Evolutionary conservation across 1,140 invertebrate genomes (phyloP).

Genomic region (Bombyx mandarina): DNA sequence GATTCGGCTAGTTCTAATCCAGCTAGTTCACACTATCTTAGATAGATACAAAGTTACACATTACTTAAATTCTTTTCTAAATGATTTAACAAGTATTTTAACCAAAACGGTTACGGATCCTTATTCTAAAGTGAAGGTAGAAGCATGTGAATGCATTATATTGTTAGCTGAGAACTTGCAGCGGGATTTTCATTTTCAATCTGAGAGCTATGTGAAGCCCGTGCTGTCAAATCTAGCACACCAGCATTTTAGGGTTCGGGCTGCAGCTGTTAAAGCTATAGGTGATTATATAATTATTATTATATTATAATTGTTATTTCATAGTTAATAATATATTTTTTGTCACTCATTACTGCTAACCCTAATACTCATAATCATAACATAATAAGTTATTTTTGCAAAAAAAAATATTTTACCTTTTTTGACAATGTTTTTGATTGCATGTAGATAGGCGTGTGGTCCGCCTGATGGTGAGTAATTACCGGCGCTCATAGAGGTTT

Average conservation of each 20-base stretch:
- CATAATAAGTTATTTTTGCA: no score
- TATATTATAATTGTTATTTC: no score
- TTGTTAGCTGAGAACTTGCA: constrained; percentile 75
- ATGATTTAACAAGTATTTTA: constrained; percentile 83
- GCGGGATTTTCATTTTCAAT: constrained; percentile 81
- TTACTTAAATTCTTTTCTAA: constrained; percentile 77
- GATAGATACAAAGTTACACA: constrained; percentile 72
- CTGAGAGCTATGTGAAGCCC: constrained; percentile 81
- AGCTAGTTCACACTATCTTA: constrained; percentile 77
- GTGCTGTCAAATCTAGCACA: constrained; percentile 81
- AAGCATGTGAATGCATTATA: constrained; percentile 80
- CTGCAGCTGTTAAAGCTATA: constrained; percentile 80
- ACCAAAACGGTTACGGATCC: constrained; percentile 80
- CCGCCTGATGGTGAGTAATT: no score
- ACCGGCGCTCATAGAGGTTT: no score
- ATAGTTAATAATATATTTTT: no score
- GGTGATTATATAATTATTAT: constrained; percentile 53
- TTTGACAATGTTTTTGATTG: no score
- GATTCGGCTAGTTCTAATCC: constrained; percentile 79
- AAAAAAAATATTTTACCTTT: no score
- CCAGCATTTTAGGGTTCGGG: constrained; percentile 85
- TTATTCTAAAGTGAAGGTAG: constrained; percentile 84
- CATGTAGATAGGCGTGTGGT: no score
- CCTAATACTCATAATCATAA: no score
- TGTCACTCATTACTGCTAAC: no score